Base-by-base conservation (phyloP, 2,888 invertebrate species). In the Linnaemya tessellans region DNA sequence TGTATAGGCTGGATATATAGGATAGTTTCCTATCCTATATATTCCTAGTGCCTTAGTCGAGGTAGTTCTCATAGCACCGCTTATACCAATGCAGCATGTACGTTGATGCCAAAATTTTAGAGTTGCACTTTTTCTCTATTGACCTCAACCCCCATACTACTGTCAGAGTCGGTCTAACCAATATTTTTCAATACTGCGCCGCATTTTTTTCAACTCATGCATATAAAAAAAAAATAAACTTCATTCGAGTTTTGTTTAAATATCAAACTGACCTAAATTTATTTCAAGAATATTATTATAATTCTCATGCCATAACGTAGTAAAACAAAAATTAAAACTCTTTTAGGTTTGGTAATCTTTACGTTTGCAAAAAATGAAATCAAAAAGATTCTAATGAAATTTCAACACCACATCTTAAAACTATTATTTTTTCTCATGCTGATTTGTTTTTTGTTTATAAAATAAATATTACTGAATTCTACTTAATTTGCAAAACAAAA, bases 361-460 rank as follows among this genome's bases (percentile, higher is more conserved):
- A 35, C 30, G 22, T 71, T 49, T 58, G 77, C 77, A 71, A 82
- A 75, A 83, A 65, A 41, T 30, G 2, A 30, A 30, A 30, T 30
- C 8, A 20, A 4, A 49, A 18, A 4, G 0, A 43, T 83, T 83
- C 82, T 65, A 51, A 60, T 49, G 82, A 83, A 83, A 78, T 83
- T 77, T 83, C 60, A 58, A 65, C 71, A 83, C 58, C 71, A 77
- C 75, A 41, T 58, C 64, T 49, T 56, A 56, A 67, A 74, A 49
- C 49, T 22, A 62, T 70, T 65, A 71, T 62, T 71, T 70, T 75
- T 83, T 83, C 82, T 83, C 82, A 78, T 78, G 71, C 49, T 68
- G 73, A 65, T 65, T 67, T 60, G n/a, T 38, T 11, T 56, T 80
- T 82, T 82, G 77, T 78, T 83, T 83, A 73, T 67, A 65, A 54